Evolutionary conservation across 2,797 vertebrate genomes (phyloP), one percentile per base, ranked within the genome.

Genomic region (Amblyopsis hoosieri): DNA sequence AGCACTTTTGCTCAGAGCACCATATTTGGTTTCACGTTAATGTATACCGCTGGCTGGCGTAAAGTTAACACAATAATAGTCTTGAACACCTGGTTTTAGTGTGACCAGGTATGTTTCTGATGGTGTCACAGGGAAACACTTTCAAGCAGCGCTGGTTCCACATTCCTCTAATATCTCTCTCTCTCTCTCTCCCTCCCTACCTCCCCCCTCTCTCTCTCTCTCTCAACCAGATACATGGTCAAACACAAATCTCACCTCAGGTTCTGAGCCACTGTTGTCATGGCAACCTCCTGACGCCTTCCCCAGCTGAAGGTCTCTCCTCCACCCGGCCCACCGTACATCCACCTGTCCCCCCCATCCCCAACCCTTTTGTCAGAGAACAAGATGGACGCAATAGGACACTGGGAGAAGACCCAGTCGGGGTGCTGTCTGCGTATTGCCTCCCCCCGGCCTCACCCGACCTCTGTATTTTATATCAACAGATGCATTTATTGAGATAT

Each of bases 231-330:
- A 92, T 98, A 99, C 88, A 94, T 99, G 97, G 96, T 98, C 74
- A 99, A 99, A 87, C 96, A 99, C 93, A 99, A 99, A 94, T 94
- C 97, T 67, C 96, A 98, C 86, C 94, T 99, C 91, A 92, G 97
- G 90, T 98, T 99, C 94, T 99, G 91, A 98, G 79, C 81, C 57
- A 57, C 54, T 78, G 79, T 69, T 78, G 79, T 69, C 80, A n/a
- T 29, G 17, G 64, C 65, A 1, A 69, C 64, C 45, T 42, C 37
- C 29, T 12, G 37, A 14, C 55, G 23, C 54, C 56, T 11, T 14
- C 64, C 50, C 68, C 83, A 72, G 74, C 37, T 82, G 53, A 57
- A 15, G 66, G 60, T 68, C 52, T 60, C 5, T 17, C 73, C 81
- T 79, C 65, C 70, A 87, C 78, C 75, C 68, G 70, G 82, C 76